Base-by-base conservation (phyloP, 1,140 invertebrate genomes). In the Sycophaga agraensis region DNA sequence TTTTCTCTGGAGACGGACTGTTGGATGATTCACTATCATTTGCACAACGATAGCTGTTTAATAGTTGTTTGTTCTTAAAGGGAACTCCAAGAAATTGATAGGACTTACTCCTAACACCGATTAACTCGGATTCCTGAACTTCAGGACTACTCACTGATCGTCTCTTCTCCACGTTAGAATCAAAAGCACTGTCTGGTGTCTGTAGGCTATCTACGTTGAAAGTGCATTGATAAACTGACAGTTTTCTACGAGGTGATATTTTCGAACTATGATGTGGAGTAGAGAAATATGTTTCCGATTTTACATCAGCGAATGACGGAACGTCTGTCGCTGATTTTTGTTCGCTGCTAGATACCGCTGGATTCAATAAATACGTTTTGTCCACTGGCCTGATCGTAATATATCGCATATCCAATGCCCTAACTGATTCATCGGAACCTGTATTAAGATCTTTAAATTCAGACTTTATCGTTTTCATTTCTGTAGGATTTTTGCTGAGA, bases 201-300 rank as follows among this genome's bases (percentile, higher is more conserved):
- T 62, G 35, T 21, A 69, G 35, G 8, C 45, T 58, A 16, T 71
- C 65, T 2, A 72, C 34, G 12, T 74, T 68, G 61, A 72, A 74
- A n/a, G 26, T 66, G 6, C 70, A 64, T 24, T 58, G 54, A 34
- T 68, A 75, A 22, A 75, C 72, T 0, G 73, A 73, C 2, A 71
- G 24, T 40, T 75, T 75, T 16, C 73, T 48, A 34, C 54, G 66
- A 2, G 72, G 71, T 1, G 45, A 17, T 9, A 17, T 43, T 21
- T 59, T 54, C n/a, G 34, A 17, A 22, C 5, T 59, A 11, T 22
- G 19, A 21, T 22, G 17, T 11, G 67, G 59, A 1, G 62, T 65
- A 7, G 11, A 1, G 9, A 24, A 63, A 16, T 62, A 58, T n/a
- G 22, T 14, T 8, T 46, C 8, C 7, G 19, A n/a, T 42, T 34